phyloP scores from a whole-genome alignment of 1,140 invertebrate genomes.

The Dryas iulia region DNA sequence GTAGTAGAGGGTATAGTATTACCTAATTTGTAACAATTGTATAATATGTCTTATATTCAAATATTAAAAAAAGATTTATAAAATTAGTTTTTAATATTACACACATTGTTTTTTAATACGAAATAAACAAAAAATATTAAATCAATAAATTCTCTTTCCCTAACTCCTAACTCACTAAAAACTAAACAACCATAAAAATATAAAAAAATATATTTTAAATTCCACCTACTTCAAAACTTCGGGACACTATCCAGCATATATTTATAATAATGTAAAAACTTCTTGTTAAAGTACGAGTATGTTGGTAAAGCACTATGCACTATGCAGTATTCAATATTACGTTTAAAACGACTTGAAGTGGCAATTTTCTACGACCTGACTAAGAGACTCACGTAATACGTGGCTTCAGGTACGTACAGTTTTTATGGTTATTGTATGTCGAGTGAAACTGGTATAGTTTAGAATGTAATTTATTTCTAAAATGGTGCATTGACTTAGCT shows the following conservation, averaged over 20 bases:
- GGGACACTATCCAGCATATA: neutral
- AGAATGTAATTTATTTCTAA: neutral
- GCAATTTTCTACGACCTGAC: constrained; percentile 14
- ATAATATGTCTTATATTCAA: too few species aligned
- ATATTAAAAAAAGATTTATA: too few species aligned
- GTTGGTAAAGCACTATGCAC: constrained; percentile 5
- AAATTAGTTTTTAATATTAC: too few species aligned
- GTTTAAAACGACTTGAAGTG: constrained; percentile 12
- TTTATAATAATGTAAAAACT: constrained; percentile 2
- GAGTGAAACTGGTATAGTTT: neutral
- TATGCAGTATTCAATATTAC: constrained; percentile 13
- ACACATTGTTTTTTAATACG: too few species aligned
- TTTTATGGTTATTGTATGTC: constrained; percentile 1
- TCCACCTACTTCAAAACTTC: neutral
- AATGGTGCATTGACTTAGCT: too few species aligned
- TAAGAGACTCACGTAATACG: constrained; percentile 5
- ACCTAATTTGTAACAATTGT: too few species aligned
- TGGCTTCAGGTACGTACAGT: neutral
- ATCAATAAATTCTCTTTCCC: too few species aligned
- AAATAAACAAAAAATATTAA: too few species aligned
- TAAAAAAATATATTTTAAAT: neutral
- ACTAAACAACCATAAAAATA: too few species aligned
- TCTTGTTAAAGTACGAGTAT: neutral
- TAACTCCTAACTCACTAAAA: too few species aligned
- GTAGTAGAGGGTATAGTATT: too few species aligned